Evolutionary conservation across 2,888 invertebrate species (phyloP).

Genomic region (Lottia scabra): DNA sequence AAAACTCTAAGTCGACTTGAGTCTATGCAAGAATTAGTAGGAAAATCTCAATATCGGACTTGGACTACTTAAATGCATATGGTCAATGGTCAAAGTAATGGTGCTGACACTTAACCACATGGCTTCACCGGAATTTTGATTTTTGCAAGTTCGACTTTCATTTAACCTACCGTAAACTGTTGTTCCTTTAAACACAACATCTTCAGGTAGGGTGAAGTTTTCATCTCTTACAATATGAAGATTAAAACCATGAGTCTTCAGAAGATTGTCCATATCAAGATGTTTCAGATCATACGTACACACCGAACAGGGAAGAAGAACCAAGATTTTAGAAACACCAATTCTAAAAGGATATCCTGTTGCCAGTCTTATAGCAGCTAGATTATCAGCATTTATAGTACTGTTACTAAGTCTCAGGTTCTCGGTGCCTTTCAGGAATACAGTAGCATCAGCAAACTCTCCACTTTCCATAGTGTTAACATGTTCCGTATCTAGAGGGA

Average conservation of each 20-base stretch:
- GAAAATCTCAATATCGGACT: too few relatives aligned
- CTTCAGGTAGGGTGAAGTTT: slow-evolving; percentile 27
- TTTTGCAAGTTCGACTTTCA: too few relatives aligned
- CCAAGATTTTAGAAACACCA: slow-evolving; percentile 84
- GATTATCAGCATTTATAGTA: slow-evolving; percentile 40
- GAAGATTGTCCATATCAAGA: slow-evolving; percentile 12
- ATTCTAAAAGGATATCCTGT: slow-evolving; percentile 81
- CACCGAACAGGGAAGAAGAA: slow-evolving; percentile 78
- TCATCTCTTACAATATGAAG: slow-evolving; percentile 52
- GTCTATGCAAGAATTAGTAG: too few relatives aligned
- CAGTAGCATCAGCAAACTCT: slow-evolving; percentile 50
- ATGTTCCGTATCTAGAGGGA: slow-evolving; percentile 75
- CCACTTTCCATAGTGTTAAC: slow-evolving; percentile 74
- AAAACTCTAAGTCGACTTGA: too few relatives aligned
- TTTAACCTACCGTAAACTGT: slow-evolving; percentile 76
- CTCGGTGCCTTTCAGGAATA: slow-evolving; percentile 51
- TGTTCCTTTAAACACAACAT: slow-evolving; percentile 34
- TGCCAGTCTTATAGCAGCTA: slow-evolving; percentile 76
- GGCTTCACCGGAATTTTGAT: too few relatives aligned
- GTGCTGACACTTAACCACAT: too few relatives aligned
- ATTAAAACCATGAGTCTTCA: slow-evolving; percentile 36
- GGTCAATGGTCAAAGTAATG: too few relatives aligned
- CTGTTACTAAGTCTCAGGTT: slow-evolving; percentile 40
- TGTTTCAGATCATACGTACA: slow-evolving; percentile 74
- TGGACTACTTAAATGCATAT: too few relatives aligned